Percentiles rank a stretch among this genome's conserved stretches.
phyloP scores from a whole-genome alignment of 2,797 vertebrate species.

The Nothura maculosa region DNA sequence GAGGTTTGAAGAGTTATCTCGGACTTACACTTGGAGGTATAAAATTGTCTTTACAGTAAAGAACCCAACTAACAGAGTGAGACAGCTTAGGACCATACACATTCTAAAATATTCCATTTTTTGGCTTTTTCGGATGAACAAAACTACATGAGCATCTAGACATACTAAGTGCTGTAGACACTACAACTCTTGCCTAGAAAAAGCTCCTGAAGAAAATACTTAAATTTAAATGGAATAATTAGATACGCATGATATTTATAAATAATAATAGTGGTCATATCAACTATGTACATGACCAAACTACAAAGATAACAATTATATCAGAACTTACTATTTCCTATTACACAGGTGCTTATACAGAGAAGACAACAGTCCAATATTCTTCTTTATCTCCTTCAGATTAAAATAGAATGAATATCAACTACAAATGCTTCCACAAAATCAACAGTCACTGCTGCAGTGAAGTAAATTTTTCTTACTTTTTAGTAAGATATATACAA shows the following conservation, averaged over 20 bases:
- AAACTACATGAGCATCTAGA: accelerated
- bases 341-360: accelerated
- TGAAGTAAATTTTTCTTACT: accelerated
- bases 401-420: not conserved
- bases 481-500: not conserved
- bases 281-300: not conserved
- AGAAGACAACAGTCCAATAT: not conserved
- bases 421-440: not conserved
- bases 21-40: not conserved
- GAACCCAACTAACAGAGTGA: not conserved
- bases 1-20: not conserved
- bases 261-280: not conserved
- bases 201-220: accelerated
- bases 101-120: not conserved
- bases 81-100: not conserved
- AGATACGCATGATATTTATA: not conserved
- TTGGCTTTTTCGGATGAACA: accelerated
- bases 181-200: accelerated
- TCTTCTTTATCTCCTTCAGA: not conserved
- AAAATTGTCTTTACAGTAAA: not conserved
- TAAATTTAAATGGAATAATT: accelerated
- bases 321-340: accelerated
- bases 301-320: not conserved
- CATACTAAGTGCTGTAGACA: accelerated
- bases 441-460: accelerated